A percentile compares a stretch with the other conserved stretches of the same genome.
Conservation (phyloP, 2,888 invertebrate species). For the Drosophila cognata region DNA sequence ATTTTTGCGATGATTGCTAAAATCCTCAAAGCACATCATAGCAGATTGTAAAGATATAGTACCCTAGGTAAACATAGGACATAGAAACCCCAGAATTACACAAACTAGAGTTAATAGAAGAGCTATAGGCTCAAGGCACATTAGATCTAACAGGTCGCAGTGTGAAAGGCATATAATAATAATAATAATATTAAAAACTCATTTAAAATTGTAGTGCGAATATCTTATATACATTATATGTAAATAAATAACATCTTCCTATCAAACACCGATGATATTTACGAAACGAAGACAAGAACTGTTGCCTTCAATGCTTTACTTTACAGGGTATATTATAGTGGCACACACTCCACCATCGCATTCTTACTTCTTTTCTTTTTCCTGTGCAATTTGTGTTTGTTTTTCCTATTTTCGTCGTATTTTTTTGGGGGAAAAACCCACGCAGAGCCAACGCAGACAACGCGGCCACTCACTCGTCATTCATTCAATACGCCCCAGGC, state of each 20-base stretch:
- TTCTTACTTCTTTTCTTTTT: slow-evolving; percentile 16
- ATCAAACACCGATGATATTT: not conserved
- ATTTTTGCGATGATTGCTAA: no score
- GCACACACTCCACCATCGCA: not conserved
- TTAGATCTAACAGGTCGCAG: not conserved
- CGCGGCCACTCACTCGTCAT: slow-evolving; percentile 59
- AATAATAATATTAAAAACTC: not conserved
- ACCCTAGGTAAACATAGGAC: not conserved
- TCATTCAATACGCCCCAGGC: slow-evolving; percentile 45
- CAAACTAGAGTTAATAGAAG: not conserved
- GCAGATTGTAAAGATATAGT: not conserved
- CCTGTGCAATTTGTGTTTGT: slow-evolving; percentile 42
- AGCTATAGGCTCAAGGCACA: not conserved
- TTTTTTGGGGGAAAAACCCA: slow-evolving; percentile 38
- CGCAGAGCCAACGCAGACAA: slow-evolving; percentile 47
- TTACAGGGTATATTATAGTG: slow-evolving; percentile 35
- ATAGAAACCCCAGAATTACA: not conserved
- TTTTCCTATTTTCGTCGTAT: not conserved
- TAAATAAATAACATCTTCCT: not conserved
- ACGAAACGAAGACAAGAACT: not conserved
- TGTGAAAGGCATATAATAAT: not conserved
- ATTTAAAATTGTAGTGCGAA: not conserved
- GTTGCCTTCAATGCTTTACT: not conserved
- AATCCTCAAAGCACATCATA: not conserved
- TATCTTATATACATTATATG: not conserved